Conservation (phyloP, 2,797 vertebrate genomes). For the Triplophysa bombifrons region DNA sequence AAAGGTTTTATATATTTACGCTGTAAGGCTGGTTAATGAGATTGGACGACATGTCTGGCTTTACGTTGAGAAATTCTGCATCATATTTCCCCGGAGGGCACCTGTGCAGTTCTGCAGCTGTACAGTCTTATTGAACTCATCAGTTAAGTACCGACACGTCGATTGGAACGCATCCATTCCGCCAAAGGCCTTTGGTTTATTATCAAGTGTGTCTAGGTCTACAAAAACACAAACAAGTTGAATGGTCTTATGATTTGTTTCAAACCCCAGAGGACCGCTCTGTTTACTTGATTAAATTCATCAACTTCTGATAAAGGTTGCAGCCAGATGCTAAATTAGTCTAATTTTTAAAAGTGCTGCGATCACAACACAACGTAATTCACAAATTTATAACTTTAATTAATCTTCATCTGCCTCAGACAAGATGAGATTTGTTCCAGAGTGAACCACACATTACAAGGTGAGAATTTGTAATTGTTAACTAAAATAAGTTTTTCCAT, state of each 20-base stretch:
- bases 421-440: conserved; percentile 7
- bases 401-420: conserved; percentile 13
- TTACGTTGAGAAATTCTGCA: conserved; percentile 25
- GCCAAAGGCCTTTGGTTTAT: neutral
- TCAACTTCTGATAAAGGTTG: conserved; percentile 18
- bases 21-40: conserved; percentile 26
- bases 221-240: conserved; percentile 4
- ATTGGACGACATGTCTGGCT: conserved; percentile 17
- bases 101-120: conserved; percentile 25
- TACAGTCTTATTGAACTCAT: conserved; percentile 41
- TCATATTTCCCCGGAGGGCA: conserved; percentile 38
- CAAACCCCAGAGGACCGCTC: conserved; percentile 3
- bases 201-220: conserved; percentile 13
- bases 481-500: neutral
- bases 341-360: neutral
- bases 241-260: conserved; percentile 16
- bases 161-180: conserved; percentile 7
- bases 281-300: conserved; percentile 1
- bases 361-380: neutral
- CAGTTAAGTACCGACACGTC: conserved; percentile 11
- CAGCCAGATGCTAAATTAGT: conserved; percentile 2
- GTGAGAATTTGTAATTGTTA: neutral
- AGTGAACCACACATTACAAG: neutral
- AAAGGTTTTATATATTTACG: neutral
- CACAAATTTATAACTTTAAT: conserved; percentile 23